phyloP scores from a whole-genome alignment of 2,113 vertebrate genomes.

The Sylvilagus bachmani region DNA sequence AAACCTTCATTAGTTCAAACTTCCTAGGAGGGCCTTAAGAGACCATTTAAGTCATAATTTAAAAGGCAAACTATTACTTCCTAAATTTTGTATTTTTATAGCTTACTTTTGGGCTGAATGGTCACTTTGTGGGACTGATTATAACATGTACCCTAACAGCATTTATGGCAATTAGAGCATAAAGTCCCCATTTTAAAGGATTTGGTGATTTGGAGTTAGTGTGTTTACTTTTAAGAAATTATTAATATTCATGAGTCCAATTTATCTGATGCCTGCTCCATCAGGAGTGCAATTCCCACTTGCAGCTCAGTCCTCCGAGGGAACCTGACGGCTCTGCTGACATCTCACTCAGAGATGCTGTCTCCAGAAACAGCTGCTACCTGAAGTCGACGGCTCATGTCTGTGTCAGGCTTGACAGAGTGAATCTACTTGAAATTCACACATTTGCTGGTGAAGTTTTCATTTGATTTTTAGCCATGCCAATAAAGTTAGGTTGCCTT shows the following conservation, averaged over 20 bases:
- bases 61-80: not conserved
- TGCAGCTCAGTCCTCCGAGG: not conserved
- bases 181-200: not conserved
- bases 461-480: not conserved
- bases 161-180: not conserved
- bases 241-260: conserved; percentile 62
- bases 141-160: too few relatives aligned
- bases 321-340: conserved; percentile 4
- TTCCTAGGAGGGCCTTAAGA: not conserved
- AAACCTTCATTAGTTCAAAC: conserved; percentile 9
- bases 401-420: not conserved
- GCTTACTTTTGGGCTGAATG: not conserved
- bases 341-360: not conserved
- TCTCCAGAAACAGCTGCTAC: not conserved
- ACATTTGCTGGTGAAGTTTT: not conserved
- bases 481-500: not conserved
- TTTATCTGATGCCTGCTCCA: conserved; percentile 15
- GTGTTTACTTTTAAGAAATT: conserved; percentile 27
- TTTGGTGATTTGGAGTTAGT: not conserved
- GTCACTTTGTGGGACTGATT: not conserved
- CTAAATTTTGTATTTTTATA: not conserved
- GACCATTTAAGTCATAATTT: not conserved
- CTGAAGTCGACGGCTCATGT: not conserved
- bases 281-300: not conserved
- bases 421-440: conserved; percentile 19